Percentiles rank a stretch among this genome's conserved stretches.
phyloP scores from a whole-genome alignment of 2,797 vertebrate species.

The Zalophus californianus region DNA sequence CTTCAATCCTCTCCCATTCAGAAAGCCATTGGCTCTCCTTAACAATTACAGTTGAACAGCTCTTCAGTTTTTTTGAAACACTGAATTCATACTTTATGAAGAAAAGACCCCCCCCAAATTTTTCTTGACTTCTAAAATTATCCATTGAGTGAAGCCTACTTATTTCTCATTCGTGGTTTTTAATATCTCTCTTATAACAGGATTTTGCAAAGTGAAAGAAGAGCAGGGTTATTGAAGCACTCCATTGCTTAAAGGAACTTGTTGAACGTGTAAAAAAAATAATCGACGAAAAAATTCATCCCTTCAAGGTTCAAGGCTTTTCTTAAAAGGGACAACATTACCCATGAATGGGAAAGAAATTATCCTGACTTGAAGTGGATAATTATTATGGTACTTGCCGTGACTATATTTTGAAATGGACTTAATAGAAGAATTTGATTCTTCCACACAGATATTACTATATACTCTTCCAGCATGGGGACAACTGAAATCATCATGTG shows the following conservation, averaged over 20 bases:
- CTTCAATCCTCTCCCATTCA: slow-evolving; percentile 26
- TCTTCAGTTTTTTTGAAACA: slow-evolving; percentile 20
- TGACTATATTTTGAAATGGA: slow-evolving; percentile 40
- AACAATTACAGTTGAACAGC: background rate
- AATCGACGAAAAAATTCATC: slow-evolving; percentile 49
- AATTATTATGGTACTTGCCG: slow-evolving; percentile 53
- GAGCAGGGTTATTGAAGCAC: background rate
- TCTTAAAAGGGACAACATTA: slow-evolving; percentile 43
- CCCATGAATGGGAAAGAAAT: slow-evolving; percentile 29
- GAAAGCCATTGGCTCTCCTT: background rate
- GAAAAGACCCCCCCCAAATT: background rate
- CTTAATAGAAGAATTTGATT: slow-evolving; percentile 35
- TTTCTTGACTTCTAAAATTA: slow-evolving; percentile 46
- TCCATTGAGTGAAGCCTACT: background rate
- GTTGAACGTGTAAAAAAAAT: background rate
- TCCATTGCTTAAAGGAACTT: slow-evolving; percentile 43
- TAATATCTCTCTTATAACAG: slow-evolving; percentile 15
- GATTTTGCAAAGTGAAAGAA: slow-evolving; percentile 16
- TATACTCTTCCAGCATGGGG: background rate
- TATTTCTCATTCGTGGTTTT: slow-evolving; percentile 30
- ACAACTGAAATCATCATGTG: background rate
- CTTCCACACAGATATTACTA: background rate
- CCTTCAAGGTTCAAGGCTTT: slow-evolving; percentile 27
- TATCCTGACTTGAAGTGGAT: slow-evolving; percentile 9
- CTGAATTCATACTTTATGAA: slow-evolving; percentile 21